Base-by-base conservation (phyloP, 1,140 invertebrate species). In the Triops longicaudatus region DNA sequence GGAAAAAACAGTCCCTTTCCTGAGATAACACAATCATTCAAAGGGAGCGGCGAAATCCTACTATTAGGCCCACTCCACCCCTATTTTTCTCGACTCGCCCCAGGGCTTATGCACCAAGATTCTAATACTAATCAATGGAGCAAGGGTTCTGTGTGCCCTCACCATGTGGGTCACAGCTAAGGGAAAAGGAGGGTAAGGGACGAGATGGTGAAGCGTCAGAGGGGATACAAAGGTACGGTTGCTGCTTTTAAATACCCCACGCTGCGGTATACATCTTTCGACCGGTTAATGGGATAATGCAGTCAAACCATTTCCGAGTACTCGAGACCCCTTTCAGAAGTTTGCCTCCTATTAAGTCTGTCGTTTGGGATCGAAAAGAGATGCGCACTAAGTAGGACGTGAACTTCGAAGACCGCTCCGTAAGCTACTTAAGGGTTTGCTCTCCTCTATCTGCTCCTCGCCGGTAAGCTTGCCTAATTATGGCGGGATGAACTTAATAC, bases 21-120 rank as follows among this genome's bases (percentile, higher is more conserved):
- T 76, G 80, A 80, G 80, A 80, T 80, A 77, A 81, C 80, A 78
- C 80, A 79, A 81, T 79, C 78, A 81, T 80, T 81, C 81, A 82
- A 81, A 81, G 78, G 80, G 80, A 79, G 7, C 31, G 7, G 31
- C 31, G n/a, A 63, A 17, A 17, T 6, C 50, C 50, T n/a, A 37
- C 31, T 2, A 4, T 37, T 37, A 37, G 31, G 7, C 31, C 7
- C 7, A 37, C 31, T 37, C 31, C 31, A 7, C 31, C 7, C 31
- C 31, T 37, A 37, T 37, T 37, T 37, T 37, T 37, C 31, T 37
- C 31, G 31, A 4, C 7, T 37, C 7, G 2, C 7, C 7, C 7
- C 31, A 37, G 31, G 31, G 31, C 7, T 37, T 37, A 37, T 7
- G 2, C 31, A 63, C 22, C 10, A 6, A 63, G 50, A 22, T 63